Conservation (phyloP, 2,888 invertebrate genomes). For the Drosophila multiciliata region DNA sequence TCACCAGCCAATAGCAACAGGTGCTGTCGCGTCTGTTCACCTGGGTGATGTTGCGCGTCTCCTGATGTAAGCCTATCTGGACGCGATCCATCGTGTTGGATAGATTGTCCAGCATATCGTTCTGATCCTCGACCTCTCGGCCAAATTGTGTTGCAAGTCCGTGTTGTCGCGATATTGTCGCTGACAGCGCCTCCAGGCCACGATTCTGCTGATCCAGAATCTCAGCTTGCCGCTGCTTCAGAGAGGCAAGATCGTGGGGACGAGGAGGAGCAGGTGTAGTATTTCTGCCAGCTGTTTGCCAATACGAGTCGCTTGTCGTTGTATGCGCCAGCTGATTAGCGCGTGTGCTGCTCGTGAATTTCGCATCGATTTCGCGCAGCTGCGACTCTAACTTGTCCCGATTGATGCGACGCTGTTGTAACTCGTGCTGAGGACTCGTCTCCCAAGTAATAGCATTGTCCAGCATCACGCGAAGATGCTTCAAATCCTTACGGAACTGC, state of each 20-base stretch:
- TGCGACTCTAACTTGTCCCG: conserved; percentile 88
- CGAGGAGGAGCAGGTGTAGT: conserved; percentile 78
- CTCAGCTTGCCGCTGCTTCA: conserved; percentile 87
- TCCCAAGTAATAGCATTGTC: conserved; percentile 84
- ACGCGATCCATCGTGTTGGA: conserved; percentile 90
- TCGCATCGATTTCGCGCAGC: conserved; percentile 86
- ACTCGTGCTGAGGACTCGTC: conserved; percentile 85
- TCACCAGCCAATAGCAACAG: conserved; percentile 91
- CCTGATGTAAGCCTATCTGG: conserved; percentile 88
- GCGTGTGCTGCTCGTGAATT: conserved; percentile 55
- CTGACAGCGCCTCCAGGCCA: conserved; percentile 90
- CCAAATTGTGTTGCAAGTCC: conserved; percentile 90
- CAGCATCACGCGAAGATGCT: conserved; percentile 87
- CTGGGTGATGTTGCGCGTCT: conserved; percentile 88
- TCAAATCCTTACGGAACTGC: conserved; percentile 87
- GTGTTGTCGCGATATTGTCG: conserved; percentile 91
- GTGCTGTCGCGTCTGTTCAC: conserved; percentile 89
- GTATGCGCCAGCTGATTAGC: conserved; percentile 59
- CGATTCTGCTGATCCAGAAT: conserved; percentile 90
- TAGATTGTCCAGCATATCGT: conserved; percentile 92
- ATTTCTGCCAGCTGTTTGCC: conserved; percentile 43
- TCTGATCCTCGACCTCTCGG: conserved; percentile 91
- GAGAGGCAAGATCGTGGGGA: conserved; percentile 84
- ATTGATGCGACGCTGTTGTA: conserved; percentile 87
- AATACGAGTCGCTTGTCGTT: conserved; percentile 30